phyloP scores from a whole-genome alignment of 2,113 vertebrate genomes.

The Rhipidura dahli region DNA sequence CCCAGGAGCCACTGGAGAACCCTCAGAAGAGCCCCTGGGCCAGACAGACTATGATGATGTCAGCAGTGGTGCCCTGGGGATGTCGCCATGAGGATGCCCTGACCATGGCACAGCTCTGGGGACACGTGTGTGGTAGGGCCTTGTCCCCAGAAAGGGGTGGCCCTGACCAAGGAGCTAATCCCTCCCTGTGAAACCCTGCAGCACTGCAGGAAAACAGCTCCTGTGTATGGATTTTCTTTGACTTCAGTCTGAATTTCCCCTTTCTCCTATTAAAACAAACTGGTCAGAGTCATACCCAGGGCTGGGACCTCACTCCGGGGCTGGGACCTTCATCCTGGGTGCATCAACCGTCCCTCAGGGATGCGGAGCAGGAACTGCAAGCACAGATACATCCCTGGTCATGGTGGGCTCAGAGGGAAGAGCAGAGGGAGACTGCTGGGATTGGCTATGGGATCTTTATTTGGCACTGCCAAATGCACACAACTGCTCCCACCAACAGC shows the following conservation, averaged over 20 bases:
- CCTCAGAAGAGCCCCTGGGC: fast-evolving
- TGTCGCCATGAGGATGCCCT: fast-evolving
- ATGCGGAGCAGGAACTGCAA: fast-evolving
- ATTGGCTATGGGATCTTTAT: neutral
- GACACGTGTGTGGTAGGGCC: fast-evolving
- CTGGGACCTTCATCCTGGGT: fast-evolving
- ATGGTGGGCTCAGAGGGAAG: fast-evolving
- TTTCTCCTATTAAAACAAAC: neutral
- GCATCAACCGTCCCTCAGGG: fast-evolving
- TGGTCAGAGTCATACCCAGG: fast-evolving
- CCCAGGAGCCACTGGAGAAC: neutral
- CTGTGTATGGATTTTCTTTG: fast-evolving
- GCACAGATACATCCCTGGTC: fast-evolving
- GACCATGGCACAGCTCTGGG: fast-evolving
- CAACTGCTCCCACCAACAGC: fast-evolving
- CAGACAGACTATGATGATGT: neutral
- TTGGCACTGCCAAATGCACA: neutral
- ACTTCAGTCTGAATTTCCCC: neutral
- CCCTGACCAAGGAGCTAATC: fast-evolving
- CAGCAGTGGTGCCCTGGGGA: fast-evolving
- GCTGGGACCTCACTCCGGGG: fast-evolving
- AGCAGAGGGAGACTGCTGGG: too few species aligned
- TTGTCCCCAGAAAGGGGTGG: neutral
- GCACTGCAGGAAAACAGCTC: neutral
- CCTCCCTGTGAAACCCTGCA: too few species aligned